phyloP scores from a whole-genome alignment of 2,113 vertebrate genomes.

The Saccopteryx bilineata region DNA sequence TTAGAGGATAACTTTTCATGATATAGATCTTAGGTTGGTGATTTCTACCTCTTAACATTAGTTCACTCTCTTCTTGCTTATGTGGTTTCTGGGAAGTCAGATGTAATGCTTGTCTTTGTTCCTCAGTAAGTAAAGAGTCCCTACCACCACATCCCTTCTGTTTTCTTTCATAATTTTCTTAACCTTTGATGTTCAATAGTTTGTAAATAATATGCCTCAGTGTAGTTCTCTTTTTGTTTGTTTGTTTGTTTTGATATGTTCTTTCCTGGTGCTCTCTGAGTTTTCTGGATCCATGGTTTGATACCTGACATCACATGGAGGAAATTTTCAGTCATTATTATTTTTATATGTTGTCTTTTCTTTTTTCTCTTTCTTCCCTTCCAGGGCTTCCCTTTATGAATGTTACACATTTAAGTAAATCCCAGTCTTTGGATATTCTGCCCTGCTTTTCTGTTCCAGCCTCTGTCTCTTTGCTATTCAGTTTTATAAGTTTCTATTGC shows the following conservation, averaged over 20 bases:
- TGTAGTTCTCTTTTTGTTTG: neutral
- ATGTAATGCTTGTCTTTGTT: neutral
- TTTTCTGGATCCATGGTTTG: neutral
- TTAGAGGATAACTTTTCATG: neutral
- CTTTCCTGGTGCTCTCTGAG: neutral
- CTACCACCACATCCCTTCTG: neutral
- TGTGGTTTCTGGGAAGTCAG: neutral
- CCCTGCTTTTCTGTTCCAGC: neutral
- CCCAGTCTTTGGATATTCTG: neutral
- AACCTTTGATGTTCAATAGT: neutral
- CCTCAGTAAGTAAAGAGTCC: neutral
- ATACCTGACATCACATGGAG: neutral
- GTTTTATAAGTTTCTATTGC: neutral
- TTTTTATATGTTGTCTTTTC: neutral
- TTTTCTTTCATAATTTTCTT: neutral
- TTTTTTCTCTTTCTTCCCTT: neutral
- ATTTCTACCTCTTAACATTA: neutral
- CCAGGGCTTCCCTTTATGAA: no score
- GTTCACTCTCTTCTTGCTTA: neutral
- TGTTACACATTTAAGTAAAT: neutral
- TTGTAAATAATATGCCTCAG: neutral
- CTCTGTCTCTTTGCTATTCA: neutral
- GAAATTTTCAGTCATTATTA: neutral
- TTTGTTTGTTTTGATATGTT: neutral
- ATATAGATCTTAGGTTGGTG: neutral